These are phyloP conservation scores for Bembecia ichneumoniformis DNA, from an alignment of 2,888 invertebrate genomes.

Conservation along the genomic window DNA sequence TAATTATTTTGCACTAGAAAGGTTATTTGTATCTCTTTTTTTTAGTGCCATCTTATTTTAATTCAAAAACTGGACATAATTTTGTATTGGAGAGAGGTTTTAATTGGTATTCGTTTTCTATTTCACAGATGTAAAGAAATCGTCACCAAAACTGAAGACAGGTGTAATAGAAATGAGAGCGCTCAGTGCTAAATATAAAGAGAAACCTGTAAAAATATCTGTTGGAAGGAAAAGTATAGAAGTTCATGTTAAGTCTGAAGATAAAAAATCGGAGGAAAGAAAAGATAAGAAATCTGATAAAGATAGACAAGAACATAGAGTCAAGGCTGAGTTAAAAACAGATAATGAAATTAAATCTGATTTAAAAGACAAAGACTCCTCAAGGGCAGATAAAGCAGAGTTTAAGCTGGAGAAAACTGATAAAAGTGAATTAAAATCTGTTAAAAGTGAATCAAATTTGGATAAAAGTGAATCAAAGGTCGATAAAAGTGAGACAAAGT, in stretches of 20 bases:
- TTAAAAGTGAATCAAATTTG: conserved; percentile 12
- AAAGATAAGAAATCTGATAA: conserved; percentile 23
- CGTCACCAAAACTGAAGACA: conserved; percentile 45
- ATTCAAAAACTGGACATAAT: no score
- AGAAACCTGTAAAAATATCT: conserved; percentile 46
- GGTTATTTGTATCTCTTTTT: no score
- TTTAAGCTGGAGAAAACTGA: conserved; percentile 5
- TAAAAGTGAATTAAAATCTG: conserved; percentile 17
- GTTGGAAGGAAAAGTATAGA: conserved; percentile 48
- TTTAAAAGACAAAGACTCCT: conserved; percentile 13
- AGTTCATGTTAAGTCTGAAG: conserved; percentile 26
- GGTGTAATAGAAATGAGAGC: conserved; percentile 69
- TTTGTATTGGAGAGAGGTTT: no score
- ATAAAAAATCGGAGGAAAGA: conserved; percentile 35
- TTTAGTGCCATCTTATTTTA: no score
- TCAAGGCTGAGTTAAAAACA: conserved; percentile 2
- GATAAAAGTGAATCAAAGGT: conserved; percentile 12
- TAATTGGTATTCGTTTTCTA: conserved; percentile 1
- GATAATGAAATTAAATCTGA: conserved; percentile 14
- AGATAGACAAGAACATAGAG: conserved; percentile 9
- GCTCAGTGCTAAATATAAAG: conserved; percentile 54
- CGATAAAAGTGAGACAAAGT: conserved; percentile 6
- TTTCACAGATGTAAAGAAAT: conserved; percentile 45
- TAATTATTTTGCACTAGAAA: no score
- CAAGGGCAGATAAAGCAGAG: conserved; percentile 9